A percentile compares a stretch with the other conserved stretches of the same genome.
These are phyloP conservation scores for Callospermophilus lateralis DNA, from an alignment of 2,113 vertebrate species.

Conservation along the genomic window DNA sequence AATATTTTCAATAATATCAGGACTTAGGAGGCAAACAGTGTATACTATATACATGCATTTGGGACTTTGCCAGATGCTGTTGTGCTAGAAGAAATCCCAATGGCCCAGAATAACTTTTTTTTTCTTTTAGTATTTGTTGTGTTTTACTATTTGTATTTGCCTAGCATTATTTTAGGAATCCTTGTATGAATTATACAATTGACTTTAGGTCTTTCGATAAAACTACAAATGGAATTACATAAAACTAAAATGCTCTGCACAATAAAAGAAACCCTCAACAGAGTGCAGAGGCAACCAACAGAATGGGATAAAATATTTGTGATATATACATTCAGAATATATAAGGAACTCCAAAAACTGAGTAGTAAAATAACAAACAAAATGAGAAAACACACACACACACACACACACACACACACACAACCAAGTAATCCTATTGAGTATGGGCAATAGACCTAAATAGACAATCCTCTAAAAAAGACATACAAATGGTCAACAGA, in stretches of 20 bases:
- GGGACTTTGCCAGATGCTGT: neutral
- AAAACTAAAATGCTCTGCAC: neutral
- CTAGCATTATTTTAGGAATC: neutral
- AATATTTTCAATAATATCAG: constrained; percentile 60
- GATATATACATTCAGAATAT: neutral
- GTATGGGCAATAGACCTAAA: neutral
- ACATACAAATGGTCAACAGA: no score
- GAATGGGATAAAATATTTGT: neutral
- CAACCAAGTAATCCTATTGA: neutral
- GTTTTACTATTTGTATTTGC: neutral
- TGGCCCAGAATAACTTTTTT: neutral
- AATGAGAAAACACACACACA: neutral
- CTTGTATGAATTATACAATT: neutral
- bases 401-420: neutral
- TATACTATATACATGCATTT: neutral
- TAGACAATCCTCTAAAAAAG: neutral
- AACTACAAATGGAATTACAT: neutral
- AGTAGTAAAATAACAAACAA: neutral
- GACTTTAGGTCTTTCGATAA: neutral
- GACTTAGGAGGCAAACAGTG: neutral
- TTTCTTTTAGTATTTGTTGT: neutral
- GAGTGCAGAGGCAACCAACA: neutral
- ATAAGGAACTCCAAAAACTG: neutral
- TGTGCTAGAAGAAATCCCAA: neutral
- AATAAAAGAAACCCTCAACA: neutral